Base-by-base conservation (phyloP, 2,888 invertebrate species). In the Pilophorus perplexus region DNA sequence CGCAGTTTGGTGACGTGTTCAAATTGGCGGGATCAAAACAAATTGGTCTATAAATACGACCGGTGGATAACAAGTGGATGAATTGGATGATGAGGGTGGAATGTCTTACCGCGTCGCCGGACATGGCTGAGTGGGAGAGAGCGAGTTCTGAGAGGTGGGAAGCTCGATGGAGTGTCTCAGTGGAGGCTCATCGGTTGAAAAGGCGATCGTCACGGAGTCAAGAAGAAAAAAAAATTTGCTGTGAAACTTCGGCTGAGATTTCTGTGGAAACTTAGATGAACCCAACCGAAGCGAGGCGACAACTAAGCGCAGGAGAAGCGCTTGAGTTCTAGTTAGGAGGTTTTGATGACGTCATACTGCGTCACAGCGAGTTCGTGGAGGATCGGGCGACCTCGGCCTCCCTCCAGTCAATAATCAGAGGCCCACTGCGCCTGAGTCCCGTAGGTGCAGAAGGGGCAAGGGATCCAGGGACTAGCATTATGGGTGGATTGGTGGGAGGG, bases 291-390 rank as follows among this genome's bases (percentile, higher is more conserved):
- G 50, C 52, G 16, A 52, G 52, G 25, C 28, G 52, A 28, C 28
- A 2, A 52, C 52, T 52, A 16, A 52, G 18, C 52, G 46, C 23
- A n/a, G 46, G 46, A 10, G 52, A 52, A 50, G 28, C 64, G 22
- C 3, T 25, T 6, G 64, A 44, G 18, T 48, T 48, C 46, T 3
- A 37, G 37, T 27, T 33, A 20, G 46, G 64, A 28, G 50, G 22
- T n/a, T 14, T 44, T n/a, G n/a, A 25, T 73, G 73, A 73, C 73
- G 73, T 72, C 73, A 73, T 70, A 73, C 73, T 73, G 73, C 73
- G 73, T 72, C 73, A 73, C 70, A 64, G n/a, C n/a, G n/a, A n/a
- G 60, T 55, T 64, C 67, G 57, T 37, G 23, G 37, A 8, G 14
- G 3, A 20, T 57, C 57, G 57, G 52, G 16, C 52, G 57, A 37